Percentiles rank a stretch among this genome's conserved stretches.
phyloP scores from a whole-genome alignment of 2,797 vertebrate genomes.

The Phylloscopus collybita region DNA sequence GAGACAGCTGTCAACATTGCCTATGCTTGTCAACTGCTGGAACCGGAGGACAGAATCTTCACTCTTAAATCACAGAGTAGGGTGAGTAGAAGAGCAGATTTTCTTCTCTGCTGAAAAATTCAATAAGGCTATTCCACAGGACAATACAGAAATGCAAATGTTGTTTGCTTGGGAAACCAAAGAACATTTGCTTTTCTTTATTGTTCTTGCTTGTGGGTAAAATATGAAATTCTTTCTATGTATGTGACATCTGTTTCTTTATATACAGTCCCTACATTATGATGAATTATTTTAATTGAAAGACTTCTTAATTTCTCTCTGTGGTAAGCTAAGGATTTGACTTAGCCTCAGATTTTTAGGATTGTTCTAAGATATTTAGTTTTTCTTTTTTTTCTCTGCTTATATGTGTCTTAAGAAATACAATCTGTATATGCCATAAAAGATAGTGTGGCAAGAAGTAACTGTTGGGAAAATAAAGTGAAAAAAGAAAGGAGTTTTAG shows the following conservation, averaged over 20 bases:
- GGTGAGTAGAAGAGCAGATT: conserved; percentile 71
- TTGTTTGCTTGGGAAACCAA: neutral
- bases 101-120: neutral
- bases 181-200: neutral
- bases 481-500: neutral
- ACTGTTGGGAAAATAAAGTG: neutral
- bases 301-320: neutral
- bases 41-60: conserved; percentile 83
- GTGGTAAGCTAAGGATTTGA: neutral
- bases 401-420: neutral
- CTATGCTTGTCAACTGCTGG: conserved; percentile 87
- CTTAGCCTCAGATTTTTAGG: neutral
- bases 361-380: neutral
- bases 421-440: neutral
- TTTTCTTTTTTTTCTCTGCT: neutral
- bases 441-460: neutral
- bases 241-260: neutral
- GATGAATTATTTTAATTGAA: neutral
- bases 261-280: neutral
- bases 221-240: neutral
- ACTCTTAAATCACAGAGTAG: conserved; percentile 82
- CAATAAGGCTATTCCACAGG: neutral
- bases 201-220: neutral
- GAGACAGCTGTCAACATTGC: conserved; percentile 95
- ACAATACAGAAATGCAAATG: neutral